Base-by-base conservation (phyloP, 1,140 invertebrate species). In the Coptotermes formosanus region DNA sequence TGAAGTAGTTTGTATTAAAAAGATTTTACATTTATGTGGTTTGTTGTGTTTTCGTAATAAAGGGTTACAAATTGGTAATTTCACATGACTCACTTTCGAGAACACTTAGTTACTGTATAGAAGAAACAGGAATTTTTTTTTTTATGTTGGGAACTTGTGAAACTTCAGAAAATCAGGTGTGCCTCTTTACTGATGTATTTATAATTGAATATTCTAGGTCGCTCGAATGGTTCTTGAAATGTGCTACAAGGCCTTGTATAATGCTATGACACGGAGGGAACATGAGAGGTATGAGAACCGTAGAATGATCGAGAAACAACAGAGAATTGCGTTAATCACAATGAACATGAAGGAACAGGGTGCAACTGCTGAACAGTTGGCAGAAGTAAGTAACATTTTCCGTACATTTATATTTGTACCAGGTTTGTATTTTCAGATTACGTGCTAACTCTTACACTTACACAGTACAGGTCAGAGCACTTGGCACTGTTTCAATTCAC, bases 311-410 rank as follows among this genome's bases (percentile, higher is more conserved):
- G 97, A 97, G 88, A 98, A 98, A 91, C 94, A 96, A 87, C 94
- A 97, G 87, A 92, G 96, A 88, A 94, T 98, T 86, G 95, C 97
- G 88, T 95, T 94, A 45, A 94, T 98, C 82, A 93, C 95, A 82
- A 93, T 94, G 88, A 94, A 94, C 86, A 94, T 98, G 90, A 94
- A 94, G 88, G 93, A 95, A 88, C 93, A 95, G 88, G 95, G 94
- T 12, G 95, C 95, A 87, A 92, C 95, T 0, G 93, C 94, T 87
- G 93, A 95, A 87, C 95, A 97, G 90, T 93, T 97, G 86, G 91
- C 93, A 87, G 96, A 97, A 91, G 95, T 96, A 90, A 90, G 90
- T 91, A 85, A 88, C 86, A 87, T 88, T 88, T 86, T 83, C 25
- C 1, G 2, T n/a, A 7, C 14, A 64, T 19, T 59, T 59, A 59